Evolutionary conservation across 2,888 invertebrate species (phyloP), one percentile per base, ranked within the genome.

Genomic region (Flabesymbios commensalis): DNA sequence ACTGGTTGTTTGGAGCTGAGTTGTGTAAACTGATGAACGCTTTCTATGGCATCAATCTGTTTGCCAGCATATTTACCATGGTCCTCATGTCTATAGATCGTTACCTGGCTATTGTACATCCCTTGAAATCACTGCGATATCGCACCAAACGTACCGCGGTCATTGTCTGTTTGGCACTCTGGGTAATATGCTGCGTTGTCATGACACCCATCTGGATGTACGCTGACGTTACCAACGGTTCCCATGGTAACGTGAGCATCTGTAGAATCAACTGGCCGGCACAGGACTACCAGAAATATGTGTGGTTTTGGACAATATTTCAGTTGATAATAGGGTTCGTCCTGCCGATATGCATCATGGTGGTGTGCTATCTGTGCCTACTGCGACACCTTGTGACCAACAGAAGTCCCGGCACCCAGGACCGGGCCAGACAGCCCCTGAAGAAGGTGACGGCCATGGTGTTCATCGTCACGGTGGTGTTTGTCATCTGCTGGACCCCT

Each of bases 31-130:
- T 68, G 4, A 58, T 67, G 57, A 61, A 39, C 42, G 59, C 63
- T 1, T 53, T 59, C 31, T 57, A 62, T 33, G 60, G 62, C 0
- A 62, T 67, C 55, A 68, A 68, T 51, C 48, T 62, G 19, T 68
- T 63, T 52, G 66, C 68, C 36, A 62, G 62, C 22, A 66, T 67
- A 29, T 67, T 65, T 42, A 68, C 67, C 26, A 64, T 68, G 68
- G 58, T 61, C 0, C 36, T 64, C 14, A 68, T 68, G 68, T 62
- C 62, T 43, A 36, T 68, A 14, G 68, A 68, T 42, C 56, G 68
- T 5, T 67, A 63, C 32, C 53, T 67, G 19, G 68, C 68, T 36
- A 52, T 64, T 3, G 68, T 65, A 5, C 60, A 63, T 36, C 66
- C 66, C 4, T 54, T 68, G 26, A 43, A 51, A 1, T 68, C 63